These are phyloP conservation scores for Lacerta viridis DNA, from an alignment of 2,797 vertebrate species.

Conservation along the genomic window DNA sequence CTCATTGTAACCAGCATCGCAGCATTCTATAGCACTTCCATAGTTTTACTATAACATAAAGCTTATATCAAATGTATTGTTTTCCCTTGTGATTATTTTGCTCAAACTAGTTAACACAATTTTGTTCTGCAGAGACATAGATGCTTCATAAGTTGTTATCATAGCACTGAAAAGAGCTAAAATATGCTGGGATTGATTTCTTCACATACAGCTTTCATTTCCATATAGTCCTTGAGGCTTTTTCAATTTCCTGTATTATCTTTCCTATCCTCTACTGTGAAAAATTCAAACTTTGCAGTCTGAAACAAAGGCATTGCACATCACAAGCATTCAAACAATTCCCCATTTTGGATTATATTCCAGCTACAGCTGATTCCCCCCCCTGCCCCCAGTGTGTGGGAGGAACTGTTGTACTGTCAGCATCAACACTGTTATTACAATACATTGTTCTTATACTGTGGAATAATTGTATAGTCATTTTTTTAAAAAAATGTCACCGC, in stretches of 20 bases:
- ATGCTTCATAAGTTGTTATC: conserved; percentile 24
- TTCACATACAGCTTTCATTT: conserved; percentile 44
- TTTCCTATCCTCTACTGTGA: conserved; percentile 43
- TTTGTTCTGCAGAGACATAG: conserved; percentile 28
- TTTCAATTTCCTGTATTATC: conserved; percentile 50
- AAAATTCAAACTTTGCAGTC: conserved; percentile 48
- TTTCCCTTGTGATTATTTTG: conserved; percentile 30
- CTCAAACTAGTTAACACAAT: neutral
- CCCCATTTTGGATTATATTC: conserved; percentile 66
- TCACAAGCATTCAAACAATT: conserved; percentile 69
- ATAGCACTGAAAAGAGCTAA: conserved; percentile 16
- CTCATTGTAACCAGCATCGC: conserved; percentile 36
- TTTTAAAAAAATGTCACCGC: conserved; percentile 46
- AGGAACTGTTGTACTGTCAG: conserved; percentile 72
- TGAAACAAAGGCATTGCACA: conserved; percentile 69
- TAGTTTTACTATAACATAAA: conserved; percentile 24
- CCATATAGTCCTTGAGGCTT: conserved; percentile 40
- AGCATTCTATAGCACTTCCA: conserved; percentile 36
- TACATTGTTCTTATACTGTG: conserved; percentile 69
- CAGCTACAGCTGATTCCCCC: conserved; percentile 56
- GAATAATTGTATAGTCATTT: conserved; percentile 61
- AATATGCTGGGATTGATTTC: conserved; percentile 36
- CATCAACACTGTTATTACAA: conserved; percentile 65
- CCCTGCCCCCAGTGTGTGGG: conserved; percentile 64
- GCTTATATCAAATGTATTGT: conserved; percentile 25